Base-by-base conservation (phyloP, 2,888 invertebrate species). In the Hydrotaea cyrtoneurina region DNA sequence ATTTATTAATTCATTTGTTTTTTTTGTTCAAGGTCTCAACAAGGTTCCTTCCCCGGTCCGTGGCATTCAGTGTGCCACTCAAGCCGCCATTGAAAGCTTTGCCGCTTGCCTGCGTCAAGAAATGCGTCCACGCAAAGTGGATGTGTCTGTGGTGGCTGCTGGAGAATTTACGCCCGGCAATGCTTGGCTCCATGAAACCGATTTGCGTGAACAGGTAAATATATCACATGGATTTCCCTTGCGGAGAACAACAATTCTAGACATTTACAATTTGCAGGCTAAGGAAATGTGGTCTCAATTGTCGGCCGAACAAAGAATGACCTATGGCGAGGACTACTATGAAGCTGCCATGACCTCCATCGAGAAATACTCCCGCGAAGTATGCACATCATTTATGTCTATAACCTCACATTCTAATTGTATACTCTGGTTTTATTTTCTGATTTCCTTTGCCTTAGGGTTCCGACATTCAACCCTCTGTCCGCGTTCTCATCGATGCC, bases 131-230 rank as follows among this genome's bases (percentile, higher is more conserved):
- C 94, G 96, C 90, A 96, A 96, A 69, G 97, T 97, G 13, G 96
- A 97, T 90, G 96, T 97, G 17, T 95, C 96, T 71, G 94, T 97
- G 26, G 96, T 97, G 50, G 96, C 97, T 86, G 96, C 97, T 55
- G 97, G 97, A 57, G 97, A 97, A 92, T 96, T 96, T 88, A 95
- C 96, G 10, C 96, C 96, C 0, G 97, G 97, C 89, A 96, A 95
- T 87, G 95, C 95, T 0, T 96, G 96, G 96, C 92, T 96, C 11
- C 94, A 94, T 21, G 96, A 96, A 87, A 94, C 93, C 83, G 94
- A 94, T 86, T 93, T 95, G 87, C 91, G 95, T 83, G 95, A 95
- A 88, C 94, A 95, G 91, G 92, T 93, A 86, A 72, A 11, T 8
- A 17, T n/a, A 8, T 10, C 10, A 11, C 11, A 39, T 2, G 11